phyloP scores from a whole-genome alignment of 2,888 invertebrate genomes.

The Lasioglossum lativentre region DNA sequence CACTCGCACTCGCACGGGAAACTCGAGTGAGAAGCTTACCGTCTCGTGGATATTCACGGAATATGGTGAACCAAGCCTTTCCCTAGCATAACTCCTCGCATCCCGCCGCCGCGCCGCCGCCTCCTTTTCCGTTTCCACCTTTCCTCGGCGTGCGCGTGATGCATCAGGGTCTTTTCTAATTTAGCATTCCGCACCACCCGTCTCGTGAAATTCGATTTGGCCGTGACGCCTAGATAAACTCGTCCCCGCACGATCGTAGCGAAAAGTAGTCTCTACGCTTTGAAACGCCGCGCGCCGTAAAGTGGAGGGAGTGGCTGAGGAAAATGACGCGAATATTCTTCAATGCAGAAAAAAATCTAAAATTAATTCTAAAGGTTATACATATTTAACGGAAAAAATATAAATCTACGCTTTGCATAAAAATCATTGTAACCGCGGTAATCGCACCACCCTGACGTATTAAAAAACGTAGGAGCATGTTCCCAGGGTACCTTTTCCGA shows the following conservation, averaged over 20 bases:
- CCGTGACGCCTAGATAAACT: constrained; percentile 63
- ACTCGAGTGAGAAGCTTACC: constrained; percentile 60
- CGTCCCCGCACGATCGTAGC: constrained; percentile 24
- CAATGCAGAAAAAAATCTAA: neutral
- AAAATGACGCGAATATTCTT: neutral
- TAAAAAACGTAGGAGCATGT: neutral
- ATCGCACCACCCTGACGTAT: neutral
- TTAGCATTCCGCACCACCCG: constrained; percentile 66
- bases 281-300: constrained; percentile 14
- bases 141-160: constrained; percentile 50
- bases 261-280: constrained; percentile 40
- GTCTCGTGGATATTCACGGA: constrained; percentile 44
- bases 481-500: neutral
- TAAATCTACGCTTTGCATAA: neutral
- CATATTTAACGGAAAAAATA: no score
- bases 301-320: neutral
- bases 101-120: constrained; percentile 9
- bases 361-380: no score
- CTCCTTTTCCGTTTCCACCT: constrained; percentile 45
- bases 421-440: neutral
- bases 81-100: neutral
- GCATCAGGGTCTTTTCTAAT: constrained; percentile 61
- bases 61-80: constrained; percentile 47
- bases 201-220: constrained; percentile 66
- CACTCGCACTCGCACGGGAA: neutral